phyloP scores from a whole-genome alignment of 2,888 invertebrate species.

The Anthrax anthrax region DNA sequence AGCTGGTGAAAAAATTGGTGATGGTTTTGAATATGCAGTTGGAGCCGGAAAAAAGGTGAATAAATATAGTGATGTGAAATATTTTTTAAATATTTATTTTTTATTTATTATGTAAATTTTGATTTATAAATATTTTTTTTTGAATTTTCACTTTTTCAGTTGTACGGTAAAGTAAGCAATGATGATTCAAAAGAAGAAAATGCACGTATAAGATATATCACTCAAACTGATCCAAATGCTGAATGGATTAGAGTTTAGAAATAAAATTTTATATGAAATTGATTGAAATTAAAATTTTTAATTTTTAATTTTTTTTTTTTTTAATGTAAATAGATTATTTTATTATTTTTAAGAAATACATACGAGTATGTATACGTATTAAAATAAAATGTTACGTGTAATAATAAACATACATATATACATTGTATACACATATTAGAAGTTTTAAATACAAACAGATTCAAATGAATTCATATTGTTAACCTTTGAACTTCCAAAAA shows the following conservation, averaged over 20 bases:
- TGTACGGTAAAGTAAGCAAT: constrained; percentile 6
- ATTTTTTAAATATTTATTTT: not conserved
- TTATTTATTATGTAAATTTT: not conserved
- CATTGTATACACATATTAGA: no score
- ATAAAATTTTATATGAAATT: no score
- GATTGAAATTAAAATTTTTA: no score
- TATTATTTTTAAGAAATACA: no score
- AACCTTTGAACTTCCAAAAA: no score
- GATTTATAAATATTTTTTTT: not conserved
- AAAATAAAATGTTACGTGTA: no score
- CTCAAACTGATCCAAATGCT: constrained; percentile 6
- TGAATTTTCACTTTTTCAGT: constrained; percentile 6
- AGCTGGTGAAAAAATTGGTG: constrained; percentile 56
- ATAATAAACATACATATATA: no score
- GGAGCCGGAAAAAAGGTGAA: constrained; percentile 51
- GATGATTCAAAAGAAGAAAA: not conserved
- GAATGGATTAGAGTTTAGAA: constrained; percentile 12
- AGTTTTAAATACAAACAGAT: no score
- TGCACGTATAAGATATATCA: not conserved
- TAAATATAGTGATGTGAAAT: constrained; percentile 4
- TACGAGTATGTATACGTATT: no score
- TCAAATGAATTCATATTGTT: no score
- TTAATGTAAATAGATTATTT: no score
- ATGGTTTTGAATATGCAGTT: constrained; percentile 56
- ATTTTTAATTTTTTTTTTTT: no score